Percentiles rank a stretch among this genome's conserved stretches.
Conservation (phyloP, 2,797 vertebrate genomes). For the Gymnocypris eckloni region DNA sequence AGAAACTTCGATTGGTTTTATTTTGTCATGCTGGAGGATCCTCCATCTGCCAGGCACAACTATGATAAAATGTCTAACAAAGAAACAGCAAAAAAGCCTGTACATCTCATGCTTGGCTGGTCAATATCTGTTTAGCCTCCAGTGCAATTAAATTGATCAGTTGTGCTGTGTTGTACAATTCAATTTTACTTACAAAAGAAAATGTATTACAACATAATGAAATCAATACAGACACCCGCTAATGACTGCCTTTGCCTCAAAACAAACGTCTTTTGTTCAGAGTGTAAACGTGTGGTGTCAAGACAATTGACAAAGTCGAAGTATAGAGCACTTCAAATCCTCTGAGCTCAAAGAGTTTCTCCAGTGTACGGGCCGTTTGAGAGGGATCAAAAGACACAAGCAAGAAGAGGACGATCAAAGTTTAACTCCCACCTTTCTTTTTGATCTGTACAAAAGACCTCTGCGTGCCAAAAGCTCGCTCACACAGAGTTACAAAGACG, state of each 20-base stretch:
- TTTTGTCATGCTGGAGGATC: conserved; percentile 48
- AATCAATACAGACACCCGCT: conserved; percentile 23
- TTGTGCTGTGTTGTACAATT: conserved; percentile 28
- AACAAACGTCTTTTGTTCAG: conserved; percentile 12
- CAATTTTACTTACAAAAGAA: conserved; percentile 38
- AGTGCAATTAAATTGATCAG: conserved; percentile 26
- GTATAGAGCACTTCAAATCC: conserved; percentile 2
- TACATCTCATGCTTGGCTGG: conserved; percentile 40
- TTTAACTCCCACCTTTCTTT: conserved; percentile 28
- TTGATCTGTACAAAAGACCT: neutral
- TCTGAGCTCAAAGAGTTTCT: conserved; percentile 5
- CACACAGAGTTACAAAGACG: conserved; percentile 32
- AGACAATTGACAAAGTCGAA: conserved; percentile 1
- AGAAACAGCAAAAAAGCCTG: conserved; percentile 13
- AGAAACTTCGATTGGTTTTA: conserved; percentile 47
- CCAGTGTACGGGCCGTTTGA: neutral
- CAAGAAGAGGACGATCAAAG: conserved; percentile 23
- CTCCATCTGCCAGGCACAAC: conserved; percentile 55
- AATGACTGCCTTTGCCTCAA: conserved; percentile 6
- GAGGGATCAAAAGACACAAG: conserved; percentile 31
- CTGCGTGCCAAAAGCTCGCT: neutral
- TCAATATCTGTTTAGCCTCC: conserved; percentile 47
- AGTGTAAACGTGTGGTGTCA: neutral
- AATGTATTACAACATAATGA: conserved; percentile 9
- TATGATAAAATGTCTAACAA: conserved; percentile 55